Evolutionary conservation across 92 coral and sea anemone species (phyloP).

Genomic region (Phenganax stokvisi): DNA sequence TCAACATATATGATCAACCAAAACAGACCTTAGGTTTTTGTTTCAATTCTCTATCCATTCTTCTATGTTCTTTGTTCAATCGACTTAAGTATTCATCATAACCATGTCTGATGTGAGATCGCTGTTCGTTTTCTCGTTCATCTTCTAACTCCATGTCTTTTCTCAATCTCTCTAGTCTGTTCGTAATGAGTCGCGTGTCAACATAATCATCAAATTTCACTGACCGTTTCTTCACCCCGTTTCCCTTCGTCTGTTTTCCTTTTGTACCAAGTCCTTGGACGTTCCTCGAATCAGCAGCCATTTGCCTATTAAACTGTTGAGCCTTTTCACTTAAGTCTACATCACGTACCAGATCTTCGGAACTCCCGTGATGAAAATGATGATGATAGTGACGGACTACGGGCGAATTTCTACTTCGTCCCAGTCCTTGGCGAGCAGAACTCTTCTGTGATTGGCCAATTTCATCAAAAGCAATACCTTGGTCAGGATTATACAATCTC

Average conservation of each 20-base stretch:
- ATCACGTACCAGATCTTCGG: slow-evolving; percentile 25
- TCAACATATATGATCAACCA: neutral
- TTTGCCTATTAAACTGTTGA: neutral
- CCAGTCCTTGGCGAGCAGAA: slow-evolving; percentile 38
- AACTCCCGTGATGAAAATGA: slow-evolving; percentile 73
- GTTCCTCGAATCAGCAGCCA: slow-evolving; percentile 3
- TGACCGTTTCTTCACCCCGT: slow-evolving; percentile 48
- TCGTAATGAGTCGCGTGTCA: slow-evolving; percentile 76
- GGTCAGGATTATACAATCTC: neutral
- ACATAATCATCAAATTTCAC: slow-evolving; percentile 86
- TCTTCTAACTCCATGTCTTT: slow-evolving; percentile 70
- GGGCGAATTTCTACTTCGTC: slow-evolving; percentile 50
- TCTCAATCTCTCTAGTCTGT: slow-evolving; percentile 79
- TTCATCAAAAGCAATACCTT: slow-evolving; percentile 28
- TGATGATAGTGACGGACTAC: slow-evolving; percentile 89
- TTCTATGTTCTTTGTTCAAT: slow-evolving; percentile 21
- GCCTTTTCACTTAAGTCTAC: slow-evolving; percentile 16
- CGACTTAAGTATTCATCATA: slow-evolving; percentile 20
- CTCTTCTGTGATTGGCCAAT: slow-evolving; percentile 58
- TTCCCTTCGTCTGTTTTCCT: neutral
- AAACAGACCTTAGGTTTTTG: slow-evolving; percentile 8
- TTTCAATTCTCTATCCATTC: slow-evolving; percentile 27
- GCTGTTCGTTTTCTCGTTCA: slow-evolving; percentile 59
- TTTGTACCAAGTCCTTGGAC: neutral
- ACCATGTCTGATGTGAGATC: neutral